phyloP scores from a whole-genome alignment of 2,113 vertebrate species.

The Regulus satrapa region DNA sequence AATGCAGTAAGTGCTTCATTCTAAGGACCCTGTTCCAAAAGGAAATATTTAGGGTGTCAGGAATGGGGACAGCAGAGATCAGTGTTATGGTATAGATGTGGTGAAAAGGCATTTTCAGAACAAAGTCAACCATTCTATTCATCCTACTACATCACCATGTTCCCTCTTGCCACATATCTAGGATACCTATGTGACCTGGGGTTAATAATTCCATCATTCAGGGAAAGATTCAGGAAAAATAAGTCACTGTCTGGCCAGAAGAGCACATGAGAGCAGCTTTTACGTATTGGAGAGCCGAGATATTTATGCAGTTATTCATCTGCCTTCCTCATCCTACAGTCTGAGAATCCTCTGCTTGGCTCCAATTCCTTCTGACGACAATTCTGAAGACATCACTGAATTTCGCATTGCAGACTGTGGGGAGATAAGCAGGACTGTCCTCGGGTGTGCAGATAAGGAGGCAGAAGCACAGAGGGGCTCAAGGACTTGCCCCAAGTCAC shows the following conservation, averaged over 20 bases:
- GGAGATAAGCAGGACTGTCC: neutral
- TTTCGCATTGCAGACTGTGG: neutral
- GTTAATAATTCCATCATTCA: neutral
- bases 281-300: neutral
- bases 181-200: neutral
- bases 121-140: neutral
- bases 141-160: neutral
- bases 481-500: neutral
- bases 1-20: neutral
- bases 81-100: neutral
- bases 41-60: neutral
- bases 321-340: neutral
- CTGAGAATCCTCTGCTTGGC: neutral
- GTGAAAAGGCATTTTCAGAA: neutral
- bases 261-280: neutral
- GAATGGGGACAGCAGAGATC: neutral
- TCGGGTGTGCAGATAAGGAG: neutral
- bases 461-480: neutral
- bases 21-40: neutral
- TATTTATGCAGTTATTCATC: neutral
- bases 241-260: conserved; percentile 1
- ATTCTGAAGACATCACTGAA: neutral
- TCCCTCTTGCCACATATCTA: neutral
- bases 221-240: neutral
- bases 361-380: neutral